Evolutionary conservation across 1,140 invertebrate species (phyloP), one percentile per base, ranked within the genome.

Genomic region (Papilio polytes): DNA sequence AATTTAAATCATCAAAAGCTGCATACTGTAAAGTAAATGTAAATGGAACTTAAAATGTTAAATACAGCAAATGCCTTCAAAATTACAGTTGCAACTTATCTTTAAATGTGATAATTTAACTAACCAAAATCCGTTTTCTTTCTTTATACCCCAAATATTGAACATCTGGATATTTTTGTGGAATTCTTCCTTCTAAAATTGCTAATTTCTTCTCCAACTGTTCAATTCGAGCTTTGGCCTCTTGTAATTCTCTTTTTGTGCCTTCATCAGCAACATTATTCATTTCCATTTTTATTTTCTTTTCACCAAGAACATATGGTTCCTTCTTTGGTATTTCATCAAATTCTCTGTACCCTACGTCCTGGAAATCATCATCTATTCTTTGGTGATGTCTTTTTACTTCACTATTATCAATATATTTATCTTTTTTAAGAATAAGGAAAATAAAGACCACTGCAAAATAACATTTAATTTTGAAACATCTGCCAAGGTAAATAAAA

Each of bases 131-230:
- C 82, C 98, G 96, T 92, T 98, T 99, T 81, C 98, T 96, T 86
- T 98, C 97, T 89, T 98, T 97, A 91, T 99, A 99, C 86, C 98
- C 98, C 12, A 98, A 93, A 92, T 98, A 98, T 91, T 97, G 98
- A 0, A 99, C 98, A 88, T 98, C 97, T n/a, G 98, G 98, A 95
- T 98, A 99, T 84, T 97, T 97, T 88, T 98, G 98, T 6, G 97
- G 97, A 63, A 97, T 96, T 86, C 96, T 95, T 36, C 96, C 95
- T 90, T 98, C 98, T 66, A 98, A 91, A 31, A 96, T 94, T 46
- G 96, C 95, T 1, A 98, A 91, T 94, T 97, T 97, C 22, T 96
- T 96, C 92, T 98, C 97, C 63, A 98, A 88, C 41, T 97, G 95
- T 70, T 95, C 92, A 81, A 98, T 97, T 87, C 96, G 95, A 56